Evolutionary conservation across 2,113 vertebrate species (phyloP).

Genomic region (Pituophis catenifer): DNA sequence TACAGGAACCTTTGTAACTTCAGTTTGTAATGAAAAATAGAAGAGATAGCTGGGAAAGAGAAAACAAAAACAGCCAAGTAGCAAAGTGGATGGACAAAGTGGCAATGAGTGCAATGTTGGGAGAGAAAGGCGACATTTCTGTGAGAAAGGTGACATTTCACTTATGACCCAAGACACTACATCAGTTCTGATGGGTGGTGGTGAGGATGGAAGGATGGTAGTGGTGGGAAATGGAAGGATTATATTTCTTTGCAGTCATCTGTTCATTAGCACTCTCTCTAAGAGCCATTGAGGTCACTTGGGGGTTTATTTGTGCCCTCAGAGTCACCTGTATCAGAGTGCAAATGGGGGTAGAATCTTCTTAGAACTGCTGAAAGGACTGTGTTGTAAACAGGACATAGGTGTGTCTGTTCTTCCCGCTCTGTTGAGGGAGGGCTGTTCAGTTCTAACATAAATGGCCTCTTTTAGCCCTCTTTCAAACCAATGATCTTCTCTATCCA

Average conservation of each 20-base stretch:
- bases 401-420: no score
- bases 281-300: no score
- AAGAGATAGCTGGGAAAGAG: background rate
- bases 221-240: background rate
- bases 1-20: background rate
- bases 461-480: no score
- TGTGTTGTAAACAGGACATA: no score
- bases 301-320: no score
- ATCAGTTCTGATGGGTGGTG: background rate
- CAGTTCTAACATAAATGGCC: no score
- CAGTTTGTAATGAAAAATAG: background rate
- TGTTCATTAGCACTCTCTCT: background rate
- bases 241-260: background rate
- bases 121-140: background rate
- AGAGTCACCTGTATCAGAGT: no score
- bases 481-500: no score
- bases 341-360: no score
- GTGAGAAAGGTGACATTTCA: background rate
- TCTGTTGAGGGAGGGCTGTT: no score
- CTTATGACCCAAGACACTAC: background rate
- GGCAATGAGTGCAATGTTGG: background rate
- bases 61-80: background rate
- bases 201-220: background rate
- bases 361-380: no score
- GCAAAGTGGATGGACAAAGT: background rate